Evolutionary conservation across 2,113 vertebrate species (phyloP).

Genomic region (Vidua chalybeata): DNA sequence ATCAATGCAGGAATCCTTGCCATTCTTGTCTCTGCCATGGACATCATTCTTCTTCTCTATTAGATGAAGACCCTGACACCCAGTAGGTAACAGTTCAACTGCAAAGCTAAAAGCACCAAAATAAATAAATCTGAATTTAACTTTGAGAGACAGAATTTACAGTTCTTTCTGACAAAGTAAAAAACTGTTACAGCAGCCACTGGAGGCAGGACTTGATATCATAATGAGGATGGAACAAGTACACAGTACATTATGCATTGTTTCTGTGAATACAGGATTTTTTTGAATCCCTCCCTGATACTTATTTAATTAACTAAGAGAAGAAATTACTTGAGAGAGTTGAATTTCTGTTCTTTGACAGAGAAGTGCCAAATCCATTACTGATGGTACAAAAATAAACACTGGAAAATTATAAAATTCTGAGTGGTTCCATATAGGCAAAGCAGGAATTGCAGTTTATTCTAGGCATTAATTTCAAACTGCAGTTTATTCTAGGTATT

Average conservation of each 20-base stretch:
- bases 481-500: not conserved
- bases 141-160: not conserved
- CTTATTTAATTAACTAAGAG: conserved; percentile 57
- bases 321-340: conserved; percentile 32
- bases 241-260: not conserved
- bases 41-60: not conserved
- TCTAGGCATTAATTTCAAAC: not conserved
- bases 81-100: not conserved
- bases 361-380: conserved; percentile 36
- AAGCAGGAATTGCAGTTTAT: not conserved
- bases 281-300: conserved; percentile 35
- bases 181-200: conserved; percentile 58
- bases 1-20: not conserved
- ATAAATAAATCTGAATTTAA: not conserved
- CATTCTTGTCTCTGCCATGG: not conserved
- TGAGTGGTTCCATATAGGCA: not conserved
- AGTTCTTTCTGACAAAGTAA: not conserved
- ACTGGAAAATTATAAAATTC: conserved; percentile 27
- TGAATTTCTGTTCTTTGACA: conserved; percentile 39
- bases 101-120: not conserved
- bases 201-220: conserved; percentile 65
- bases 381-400: conserved; percentile 35
- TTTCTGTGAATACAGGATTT: conserved; percentile 48
- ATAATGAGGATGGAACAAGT: conserved; percentile 57
- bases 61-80: not conserved